phyloP scores from a whole-genome alignment of 92 coral and sea anemone species.

The Actinernus sp. region DNA sequence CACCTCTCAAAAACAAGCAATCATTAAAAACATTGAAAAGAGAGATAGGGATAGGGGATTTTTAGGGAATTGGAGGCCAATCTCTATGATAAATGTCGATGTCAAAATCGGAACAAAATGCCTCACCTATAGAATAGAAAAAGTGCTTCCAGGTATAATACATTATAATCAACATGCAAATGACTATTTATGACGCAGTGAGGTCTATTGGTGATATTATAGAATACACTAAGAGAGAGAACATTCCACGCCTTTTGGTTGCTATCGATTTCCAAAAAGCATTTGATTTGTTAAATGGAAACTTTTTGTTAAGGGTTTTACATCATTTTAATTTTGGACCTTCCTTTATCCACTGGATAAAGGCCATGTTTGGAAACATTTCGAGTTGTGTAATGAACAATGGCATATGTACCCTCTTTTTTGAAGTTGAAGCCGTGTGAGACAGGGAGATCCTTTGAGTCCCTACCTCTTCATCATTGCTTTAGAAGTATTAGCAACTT shows the following conservation, averaged over 20 bases:
- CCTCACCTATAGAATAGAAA: conserved; percentile 18
- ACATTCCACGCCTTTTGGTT: too few species aligned
- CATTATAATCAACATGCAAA: conserved; percentile 29
- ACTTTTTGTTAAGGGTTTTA: conserved; percentile 9
- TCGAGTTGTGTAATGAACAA: conserved; percentile 51
- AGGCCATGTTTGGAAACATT: conserved; percentile 25
- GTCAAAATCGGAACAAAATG: conserved; percentile 41
- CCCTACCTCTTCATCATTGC: conserved; percentile 39
- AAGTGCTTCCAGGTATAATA: conserved; percentile 21
- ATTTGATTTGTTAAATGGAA: conserved; percentile 18
- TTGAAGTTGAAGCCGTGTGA: conserved; percentile 19
- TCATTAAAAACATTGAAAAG: conserved; percentile 40
- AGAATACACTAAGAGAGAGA: conserved; percentile 21
- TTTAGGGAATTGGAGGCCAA: conserved; percentile 43
- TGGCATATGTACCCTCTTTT: conserved; percentile 29
- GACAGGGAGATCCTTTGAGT: conserved; percentile 39
- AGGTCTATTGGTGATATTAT: conserved; percentile 45
- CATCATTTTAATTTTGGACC: conserved; percentile 16
- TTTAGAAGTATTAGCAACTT: conserved; percentile 17
- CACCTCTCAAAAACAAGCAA: too few species aligned
- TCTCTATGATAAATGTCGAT: conserved; percentile 31
- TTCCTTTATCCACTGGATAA: conserved; percentile 37
- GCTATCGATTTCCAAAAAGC: too few species aligned
- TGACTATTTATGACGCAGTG: conserved; percentile 45
- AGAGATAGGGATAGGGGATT: conserved; percentile 39